Conservation (phyloP, 1,140 invertebrate genomes). For the Ostrea edulis region DNA sequence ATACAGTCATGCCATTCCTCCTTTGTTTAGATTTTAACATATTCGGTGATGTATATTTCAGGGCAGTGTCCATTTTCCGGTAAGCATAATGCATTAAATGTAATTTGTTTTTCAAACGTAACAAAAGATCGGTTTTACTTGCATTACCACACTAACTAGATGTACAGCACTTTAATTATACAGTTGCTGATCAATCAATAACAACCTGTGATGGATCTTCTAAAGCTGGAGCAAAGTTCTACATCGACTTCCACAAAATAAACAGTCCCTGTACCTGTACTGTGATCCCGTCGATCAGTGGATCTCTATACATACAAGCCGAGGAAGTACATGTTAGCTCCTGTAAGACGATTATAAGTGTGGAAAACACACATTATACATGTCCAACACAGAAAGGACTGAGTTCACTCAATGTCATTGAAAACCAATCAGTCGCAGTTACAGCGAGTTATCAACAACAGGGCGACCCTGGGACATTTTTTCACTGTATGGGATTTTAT, state of each 20-base stretch:
- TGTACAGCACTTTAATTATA: neutral
- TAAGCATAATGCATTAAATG: neutral
- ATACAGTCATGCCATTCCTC: too few species aligned
- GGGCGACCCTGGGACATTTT: neutral
- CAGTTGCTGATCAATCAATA: neutral
- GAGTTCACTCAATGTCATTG: neutral
- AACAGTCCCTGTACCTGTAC: neutral
- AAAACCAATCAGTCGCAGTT: neutral
- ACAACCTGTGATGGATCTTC: neutral
- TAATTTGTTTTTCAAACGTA: neutral
- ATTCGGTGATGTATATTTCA: neutral
- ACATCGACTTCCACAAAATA: neutral
- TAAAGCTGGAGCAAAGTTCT: neutral
- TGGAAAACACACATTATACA: too few species aligned
- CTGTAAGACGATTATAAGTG: neutral
- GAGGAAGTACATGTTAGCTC: neutral
- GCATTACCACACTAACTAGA: neutral
- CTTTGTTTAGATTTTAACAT: too few species aligned
- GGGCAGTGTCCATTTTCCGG: neutral
- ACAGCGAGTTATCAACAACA: neutral
- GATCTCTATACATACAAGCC: neutral
- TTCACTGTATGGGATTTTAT: neutral
- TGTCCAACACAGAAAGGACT: too few species aligned
- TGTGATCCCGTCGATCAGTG: neutral
- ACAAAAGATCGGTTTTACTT: neutral